Percentiles rank a stretch among this genome's conserved stretches.
Evolutionary conservation across 2,888 invertebrate species (phyloP).

Genomic region (Phalangium opilio): DNA sequence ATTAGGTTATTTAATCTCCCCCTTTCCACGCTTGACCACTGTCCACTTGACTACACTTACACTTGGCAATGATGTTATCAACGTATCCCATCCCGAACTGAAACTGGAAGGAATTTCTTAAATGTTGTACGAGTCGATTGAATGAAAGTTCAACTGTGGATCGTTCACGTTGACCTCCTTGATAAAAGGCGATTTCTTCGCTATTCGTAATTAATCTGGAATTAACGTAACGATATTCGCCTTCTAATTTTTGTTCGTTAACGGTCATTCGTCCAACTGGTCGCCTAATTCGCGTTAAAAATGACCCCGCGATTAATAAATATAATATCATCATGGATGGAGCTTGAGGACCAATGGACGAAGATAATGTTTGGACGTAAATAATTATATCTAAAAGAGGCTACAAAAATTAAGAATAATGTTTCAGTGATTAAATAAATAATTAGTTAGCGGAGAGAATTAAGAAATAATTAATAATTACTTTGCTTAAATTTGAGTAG

Average conservation of each 20-base stretch:
- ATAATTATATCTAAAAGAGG: constrained; percentile 86
- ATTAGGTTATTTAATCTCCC: too few species aligned
- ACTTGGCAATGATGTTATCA: constrained; percentile 93
- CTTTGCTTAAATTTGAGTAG: constrained; percentile 88
- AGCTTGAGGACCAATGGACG: constrained; percentile 62
- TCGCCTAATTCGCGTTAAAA: constrained; percentile 46
- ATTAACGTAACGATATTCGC: constrained; percentile 93
- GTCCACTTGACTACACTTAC: constrained; percentile 42
- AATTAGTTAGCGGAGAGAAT: not conserved
- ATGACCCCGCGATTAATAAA: constrained; percentile 14
- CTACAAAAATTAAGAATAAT: too few species aligned
- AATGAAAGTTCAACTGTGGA: constrained; percentile 73
- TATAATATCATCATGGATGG: constrained; percentile 16
- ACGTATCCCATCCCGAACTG: constrained; percentile 79
- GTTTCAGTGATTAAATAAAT: not conserved
- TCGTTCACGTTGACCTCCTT: constrained; percentile 57
- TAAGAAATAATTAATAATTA: constrained; percentile 22
- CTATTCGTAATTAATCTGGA: constrained; percentile 91
- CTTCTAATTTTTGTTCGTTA: constrained; percentile 90
- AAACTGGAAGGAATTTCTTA: constrained; percentile 75
- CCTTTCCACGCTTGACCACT: too few species aligned
- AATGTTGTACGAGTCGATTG: constrained; percentile 66
- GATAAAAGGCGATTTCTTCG: constrained; percentile 67
- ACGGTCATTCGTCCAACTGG: constrained; percentile 83
- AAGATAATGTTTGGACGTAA: constrained; percentile 76